These are phyloP conservation scores for Watsonalla binaria DNA, from an alignment of 2,888 invertebrate genomes.

Conservation along the genomic window DNA sequence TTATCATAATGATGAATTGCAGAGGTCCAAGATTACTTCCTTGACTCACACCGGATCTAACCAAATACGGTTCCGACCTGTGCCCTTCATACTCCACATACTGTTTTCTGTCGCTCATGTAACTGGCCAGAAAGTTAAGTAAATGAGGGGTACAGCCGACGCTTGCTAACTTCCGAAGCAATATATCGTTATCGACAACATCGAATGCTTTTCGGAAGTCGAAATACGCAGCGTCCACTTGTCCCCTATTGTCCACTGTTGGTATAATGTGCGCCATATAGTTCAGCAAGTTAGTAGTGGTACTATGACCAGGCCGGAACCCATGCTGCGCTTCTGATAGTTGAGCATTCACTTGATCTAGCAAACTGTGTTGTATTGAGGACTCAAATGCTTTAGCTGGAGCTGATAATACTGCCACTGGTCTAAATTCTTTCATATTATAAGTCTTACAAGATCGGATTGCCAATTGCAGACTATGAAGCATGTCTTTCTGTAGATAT, in stretches of 20 bases:
- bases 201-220: conserved; percentile 9
- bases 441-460: too few species aligned
- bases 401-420: conserved; percentile 10
- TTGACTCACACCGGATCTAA: conserved; percentile 4
- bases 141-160: conserved; percentile 7
- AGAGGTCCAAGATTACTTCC: conserved; percentile 5
- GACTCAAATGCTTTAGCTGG: conserved; percentile 10
- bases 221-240: conserved; percentile 4
- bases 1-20: conserved; percentile 4
- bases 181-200: conserved; percentile 8
- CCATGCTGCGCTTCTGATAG: conserved; percentile 5
- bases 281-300: conserved; percentile 3
- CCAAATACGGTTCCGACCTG: conserved; percentile 6
- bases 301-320: conserved; percentile 7
- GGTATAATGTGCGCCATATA: not conserved
- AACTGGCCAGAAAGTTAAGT: conserved; percentile 7
- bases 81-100: conserved; percentile 6
- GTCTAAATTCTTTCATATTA: conserved; percentile 8
- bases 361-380: not conserved
- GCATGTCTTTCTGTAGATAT: too few species aligned
- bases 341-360: not conserved
- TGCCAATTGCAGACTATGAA: too few species aligned
- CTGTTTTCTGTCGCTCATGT: conserved; percentile 4
- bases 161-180: conserved; percentile 3
- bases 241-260: not conserved